Base-by-base conservation (phyloP, 2,888 invertebrate species). In the Bhutanitis thaidina region DNA sequence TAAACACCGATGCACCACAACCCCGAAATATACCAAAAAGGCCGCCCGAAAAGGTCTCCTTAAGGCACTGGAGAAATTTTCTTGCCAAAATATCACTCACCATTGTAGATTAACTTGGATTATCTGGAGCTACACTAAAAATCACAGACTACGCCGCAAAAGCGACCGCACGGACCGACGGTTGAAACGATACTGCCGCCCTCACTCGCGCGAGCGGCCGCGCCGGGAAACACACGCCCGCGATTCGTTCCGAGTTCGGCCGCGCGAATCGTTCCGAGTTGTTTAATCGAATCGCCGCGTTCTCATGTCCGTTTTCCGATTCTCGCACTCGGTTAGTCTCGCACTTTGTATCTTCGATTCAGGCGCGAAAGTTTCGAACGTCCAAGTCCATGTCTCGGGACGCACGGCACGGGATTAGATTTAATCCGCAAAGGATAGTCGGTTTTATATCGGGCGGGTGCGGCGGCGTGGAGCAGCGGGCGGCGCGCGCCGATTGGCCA, bases 401-500 rank as follows among this genome's bases (percentile, higher is more conserved):
- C 82, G 85, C 80, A 85, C 88, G 65, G 74, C 72, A 77, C 77
- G 80, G 90, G 85, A 91, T 90, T 92, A 91, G 83, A 91, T 92
- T 91, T 86, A 89, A 85, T 86, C 79, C 62, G 91, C 90, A 91
- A 88, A 91, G 87, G 86, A 87, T 90, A 90, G 90, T 89, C 83
- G 90, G 90, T 91, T 92, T 91, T 92, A 91, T 91, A 92, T 91
- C 82, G 82, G 91, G 88, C 91, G 93, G 93, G 92, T 91, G 93
- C 92, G 92, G 92, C 92, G 92, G 92, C 93, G 91, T 93, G 92
- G 92, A 93, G 92, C 91, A 91, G 91, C 90, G 91, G 91, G 90
- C 92, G 86, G 87, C 89, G 91, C 91, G 90, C 91, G 91, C 91
- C 91, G 92, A 94, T 95, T 94, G 94, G 94, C 91, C 91, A 90